Base-by-base conservation (phyloP, 2,113 vertebrate species). In the Corydoras maculifer region DNA sequence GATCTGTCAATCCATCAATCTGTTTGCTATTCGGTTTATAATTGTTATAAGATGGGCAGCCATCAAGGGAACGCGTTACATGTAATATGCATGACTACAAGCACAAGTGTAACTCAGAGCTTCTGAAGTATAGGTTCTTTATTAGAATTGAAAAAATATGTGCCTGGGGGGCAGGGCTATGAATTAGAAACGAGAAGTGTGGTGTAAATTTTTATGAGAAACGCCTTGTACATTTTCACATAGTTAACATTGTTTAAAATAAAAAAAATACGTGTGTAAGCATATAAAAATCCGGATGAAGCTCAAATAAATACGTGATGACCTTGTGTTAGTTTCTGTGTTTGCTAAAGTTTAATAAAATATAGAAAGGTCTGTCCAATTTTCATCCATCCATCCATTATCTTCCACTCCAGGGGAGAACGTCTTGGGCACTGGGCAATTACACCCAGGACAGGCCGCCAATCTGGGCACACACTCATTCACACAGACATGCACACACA, bases 141-240 rank as follows among this genome's bases (percentile, higher is more conserved):
- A 96, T 96, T 94, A 94, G 95, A 94, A 93, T 93, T 95, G 96
- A 91, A 96, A 93, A 98, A 97, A 97, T 96, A 94, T 93, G 91
- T 86, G 93, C 90, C 96, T 92, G 84, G 88, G 92, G 92, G 93
- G 92, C 86, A 85, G 90, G 35, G 91, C 91, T 80, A 93, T 94
- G 93, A 94, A 96, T 97, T 95, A 95, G 93, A 92, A 91, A 86
- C 83, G 84, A 80, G 90, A 91, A 94, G 94, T 90, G 93, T 92
- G 88, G 88, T 93, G 96, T 94, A 92, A 85, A 43, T 43, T 43
- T 97, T 95, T 94, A 95, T 91, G 94, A 95, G 91, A 89, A 72
- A 92, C 86, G 91, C 90, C 89, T 93, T 91, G 91, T 93, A 92
- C 91, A 91, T 94, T 93, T 93, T 92, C 88, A 94, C 35, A 43